Evolutionary conservation across 2,113 vertebrate genomes (phyloP), one percentile per base, ranked within the genome.

Genomic region (Nibea albiflora): DNA sequence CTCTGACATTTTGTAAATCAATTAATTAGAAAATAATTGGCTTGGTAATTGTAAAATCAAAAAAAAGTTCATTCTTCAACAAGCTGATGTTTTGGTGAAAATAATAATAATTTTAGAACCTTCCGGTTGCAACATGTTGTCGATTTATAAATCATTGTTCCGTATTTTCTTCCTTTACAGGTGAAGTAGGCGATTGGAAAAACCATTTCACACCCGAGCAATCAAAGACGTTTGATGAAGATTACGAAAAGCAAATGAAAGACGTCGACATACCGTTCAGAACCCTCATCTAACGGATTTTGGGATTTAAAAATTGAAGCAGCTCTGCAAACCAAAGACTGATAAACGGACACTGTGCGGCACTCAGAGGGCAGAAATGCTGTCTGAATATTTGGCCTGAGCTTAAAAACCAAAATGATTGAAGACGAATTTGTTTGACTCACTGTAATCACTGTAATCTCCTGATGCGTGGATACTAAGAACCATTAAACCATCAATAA

Each of bases 121-220:
- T 44, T 5, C 20, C 11, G 19, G n/a, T 69, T 31, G 28, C 17
- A 52, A 5, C 15, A 44, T 14, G 4, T n/a, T 50, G 20, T 17
- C 58, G 19, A 71, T 76, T 28, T 22, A 28, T 22, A 42, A 5
- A 49, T 26, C 28, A 57, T 1, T 5, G 22, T 11, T 58, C 11
- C 61, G 22, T 2, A 4, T 76, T 60, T 52, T 63, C 10, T 60
- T 26, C 26, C 12, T 64, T 11, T 47, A 26, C 83, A 98, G 96
- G 96, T 54, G 86, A 85, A 68, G 96, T 97, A 0, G 96, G 97
- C 0, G 97, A 99, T 63, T 98, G 97, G 97, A 95, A 88, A 89
- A 97, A 96, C 73, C 83, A 98, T 87, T 98, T 98, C 91, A 97
- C 95, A 1, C 89, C 95, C 12, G 94, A 96, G 80, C 96, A 98